These are phyloP conservation scores for Pediacus dermestoides DNA, from an alignment of 2,888 invertebrate species.

Conservation along the genomic window DNA sequence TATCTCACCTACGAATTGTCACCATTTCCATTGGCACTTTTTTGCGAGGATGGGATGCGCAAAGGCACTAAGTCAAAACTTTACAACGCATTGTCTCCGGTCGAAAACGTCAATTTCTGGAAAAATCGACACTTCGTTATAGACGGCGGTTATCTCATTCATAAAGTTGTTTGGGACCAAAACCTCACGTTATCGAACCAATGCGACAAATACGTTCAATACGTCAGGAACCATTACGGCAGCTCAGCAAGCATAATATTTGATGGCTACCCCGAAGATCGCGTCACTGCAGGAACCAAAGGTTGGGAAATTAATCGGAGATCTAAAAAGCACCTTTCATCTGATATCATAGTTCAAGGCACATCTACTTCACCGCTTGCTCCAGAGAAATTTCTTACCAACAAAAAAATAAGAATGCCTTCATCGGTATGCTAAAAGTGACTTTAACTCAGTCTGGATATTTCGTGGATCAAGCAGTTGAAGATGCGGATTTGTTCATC, in stretches of 20 bases:
- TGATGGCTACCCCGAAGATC: slow-evolving; percentile 7
- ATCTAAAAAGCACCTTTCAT: background rate
- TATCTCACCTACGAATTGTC: too few relatives aligned
- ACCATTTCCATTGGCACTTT: too few relatives aligned
- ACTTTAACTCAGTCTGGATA: background rate
- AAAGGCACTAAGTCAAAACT: too few relatives aligned
- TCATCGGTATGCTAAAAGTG: background rate
- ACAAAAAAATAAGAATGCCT: background rate
- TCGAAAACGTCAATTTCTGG: too few relatives aligned
- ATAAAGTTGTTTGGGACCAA: slow-evolving; percentile 7
- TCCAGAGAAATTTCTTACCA: background rate
- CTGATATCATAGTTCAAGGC: background rate
- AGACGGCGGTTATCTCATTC: too few relatives aligned
- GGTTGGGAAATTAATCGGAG: slow-evolving; percentile 2
- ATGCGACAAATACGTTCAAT: background rate
- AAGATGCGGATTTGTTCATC: background rate
- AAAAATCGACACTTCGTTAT: too few relatives aligned
- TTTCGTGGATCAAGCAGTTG: background rate
- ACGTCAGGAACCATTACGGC: slow-evolving; percentile 5
- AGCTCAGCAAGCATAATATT: slow-evolving; percentile 2
- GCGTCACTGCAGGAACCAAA: slow-evolving; percentile 2
- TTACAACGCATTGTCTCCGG: too few relatives aligned
- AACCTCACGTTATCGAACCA: slow-evolving; percentile 2
- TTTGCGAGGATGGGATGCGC: too few relatives aligned
- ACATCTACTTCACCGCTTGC: background rate